These are phyloP conservation scores for Manis javanica DNA, from an alignment of 2,797 vertebrate genomes.

Conservation along the genomic window DNA sequence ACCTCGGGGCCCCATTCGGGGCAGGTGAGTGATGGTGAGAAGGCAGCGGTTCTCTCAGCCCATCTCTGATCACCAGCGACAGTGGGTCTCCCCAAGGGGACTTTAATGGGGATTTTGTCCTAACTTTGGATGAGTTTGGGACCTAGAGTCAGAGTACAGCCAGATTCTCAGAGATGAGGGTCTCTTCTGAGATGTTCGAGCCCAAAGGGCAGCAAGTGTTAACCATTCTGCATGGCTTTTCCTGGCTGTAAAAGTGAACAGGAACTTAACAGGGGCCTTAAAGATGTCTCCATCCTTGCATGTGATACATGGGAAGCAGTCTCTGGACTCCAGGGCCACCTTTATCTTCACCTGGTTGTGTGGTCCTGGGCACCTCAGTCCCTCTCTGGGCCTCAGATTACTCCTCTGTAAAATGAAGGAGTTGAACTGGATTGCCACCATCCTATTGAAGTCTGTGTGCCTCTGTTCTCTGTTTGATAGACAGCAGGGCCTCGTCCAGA, in stretches of 20 bases:
- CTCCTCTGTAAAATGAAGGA: not conserved
- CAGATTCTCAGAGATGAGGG: not conserved
- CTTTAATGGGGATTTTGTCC: not conserved
- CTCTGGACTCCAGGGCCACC: not conserved
- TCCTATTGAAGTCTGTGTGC: not conserved
- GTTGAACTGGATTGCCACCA: not conserved
- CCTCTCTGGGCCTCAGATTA: not conserved
- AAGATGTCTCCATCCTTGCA: not conserved
- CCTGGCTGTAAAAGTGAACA: not conserved
- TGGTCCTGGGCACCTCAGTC: not conserved
- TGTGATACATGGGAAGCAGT: not conserved
- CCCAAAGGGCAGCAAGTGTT: not conserved
- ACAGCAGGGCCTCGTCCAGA: not conserved
- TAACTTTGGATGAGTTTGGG: not conserved
- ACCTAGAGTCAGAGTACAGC: not conserved
- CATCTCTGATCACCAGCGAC: not conserved
- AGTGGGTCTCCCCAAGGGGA: not conserved
- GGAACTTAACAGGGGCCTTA: not conserved
- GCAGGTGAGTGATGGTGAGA: not conserved
- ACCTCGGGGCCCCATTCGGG: not conserved
- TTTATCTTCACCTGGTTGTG: not conserved
- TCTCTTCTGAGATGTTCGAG: not conserved
- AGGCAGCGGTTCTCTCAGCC: not conserved
- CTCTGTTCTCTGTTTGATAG: not conserved
- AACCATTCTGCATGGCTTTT: not conserved